Percentiles rank a stretch among this genome's conserved stretches.
Evolutionary conservation across 2,888 invertebrate genomes (phyloP).

Genomic region (Zygogramma bicolorata): DNA sequence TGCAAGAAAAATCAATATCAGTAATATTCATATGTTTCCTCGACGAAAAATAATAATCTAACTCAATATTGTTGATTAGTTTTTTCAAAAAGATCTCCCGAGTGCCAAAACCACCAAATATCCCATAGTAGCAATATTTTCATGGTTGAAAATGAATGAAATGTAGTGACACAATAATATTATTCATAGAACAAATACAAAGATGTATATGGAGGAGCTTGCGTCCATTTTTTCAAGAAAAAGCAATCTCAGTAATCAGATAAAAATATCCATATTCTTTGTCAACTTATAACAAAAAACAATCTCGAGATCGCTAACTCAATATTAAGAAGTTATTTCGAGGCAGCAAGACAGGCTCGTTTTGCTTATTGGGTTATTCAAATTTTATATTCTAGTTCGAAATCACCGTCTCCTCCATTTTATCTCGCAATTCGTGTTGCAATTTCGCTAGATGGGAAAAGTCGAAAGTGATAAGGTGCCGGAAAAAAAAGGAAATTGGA

Average conservation of each 20-base stretch:
- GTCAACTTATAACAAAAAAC: conserved; percentile 52
- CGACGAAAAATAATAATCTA: too few relatives aligned
- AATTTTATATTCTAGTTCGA: conserved; percentile 53
- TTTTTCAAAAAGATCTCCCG: too few relatives aligned
- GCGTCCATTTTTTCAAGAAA: neutral
- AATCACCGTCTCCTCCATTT: conserved; percentile 46
- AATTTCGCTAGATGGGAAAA: conserved; percentile 27
- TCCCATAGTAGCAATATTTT: too few relatives aligned
- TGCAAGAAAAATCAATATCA: too few relatives aligned
- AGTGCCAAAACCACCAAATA: too few relatives aligned
- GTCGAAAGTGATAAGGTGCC: neutral
- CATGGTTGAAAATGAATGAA: too few relatives aligned
- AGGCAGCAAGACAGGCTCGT: conserved; percentile 44
- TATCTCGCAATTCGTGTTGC: conserved; percentile 38
- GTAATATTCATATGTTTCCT: too few relatives aligned
- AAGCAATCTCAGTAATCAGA: conserved; percentile 34
- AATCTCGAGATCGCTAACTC: conserved; percentile 57
- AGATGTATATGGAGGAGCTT: neutral
- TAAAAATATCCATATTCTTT: conserved; percentile 39
- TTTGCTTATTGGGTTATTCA: conserved; percentile 55
- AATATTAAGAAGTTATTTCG: conserved; percentile 58
- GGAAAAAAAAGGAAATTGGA: neutral
- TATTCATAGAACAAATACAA: too few relatives aligned
- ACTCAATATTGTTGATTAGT: too few relatives aligned
- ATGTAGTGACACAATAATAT: too few relatives aligned